These are phyloP conservation scores for Eufriesea mexicana DNA, from an alignment of 1,140 invertebrate species.

Conservation along the genomic window DNA sequence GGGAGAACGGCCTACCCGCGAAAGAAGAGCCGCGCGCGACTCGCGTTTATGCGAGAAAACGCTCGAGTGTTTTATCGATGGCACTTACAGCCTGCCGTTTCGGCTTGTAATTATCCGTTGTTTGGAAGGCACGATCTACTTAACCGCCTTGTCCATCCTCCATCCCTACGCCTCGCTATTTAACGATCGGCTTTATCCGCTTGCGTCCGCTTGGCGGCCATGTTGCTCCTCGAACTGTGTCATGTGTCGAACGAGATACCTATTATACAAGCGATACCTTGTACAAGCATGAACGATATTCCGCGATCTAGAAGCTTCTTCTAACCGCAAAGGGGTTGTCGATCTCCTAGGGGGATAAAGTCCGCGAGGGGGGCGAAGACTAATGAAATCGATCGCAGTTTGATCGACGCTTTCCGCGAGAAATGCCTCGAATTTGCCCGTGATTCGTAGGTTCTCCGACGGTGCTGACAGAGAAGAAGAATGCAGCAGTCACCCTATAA, in stretches of 20 bases:
- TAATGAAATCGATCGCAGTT: too few relatives aligned
- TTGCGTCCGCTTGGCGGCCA: background rate
- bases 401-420: too few relatives aligned
- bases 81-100: constrained; percentile 4
- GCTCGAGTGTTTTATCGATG: constrained; percentile 1
- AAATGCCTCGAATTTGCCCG: background rate
- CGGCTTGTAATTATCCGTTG: constrained; percentile 11
- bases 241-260: too few relatives aligned
- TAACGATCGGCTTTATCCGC: background rate
- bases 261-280: too few relatives aligned
- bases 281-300: too few relatives aligned
- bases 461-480: constrained; percentile 20
- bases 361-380: too few relatives aligned
- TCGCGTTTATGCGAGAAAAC: constrained; percentile 5
- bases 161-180: background rate
- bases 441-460: background rate
- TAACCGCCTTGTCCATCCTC: background rate
- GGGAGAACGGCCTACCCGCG: background rate
- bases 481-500: constrained; percentile 64
- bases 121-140: constrained; percentile 13
- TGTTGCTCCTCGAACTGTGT: background rate
- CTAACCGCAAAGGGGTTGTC: too few relatives aligned
- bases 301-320: too few relatives aligned
- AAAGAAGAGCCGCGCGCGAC: background rate
- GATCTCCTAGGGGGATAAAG: too few relatives aligned